A percentile compares a stretch with the other conserved stretches of the same genome.
Conservation (phyloP, 2,797 vertebrate species). For the Lophius americanus region DNA sequence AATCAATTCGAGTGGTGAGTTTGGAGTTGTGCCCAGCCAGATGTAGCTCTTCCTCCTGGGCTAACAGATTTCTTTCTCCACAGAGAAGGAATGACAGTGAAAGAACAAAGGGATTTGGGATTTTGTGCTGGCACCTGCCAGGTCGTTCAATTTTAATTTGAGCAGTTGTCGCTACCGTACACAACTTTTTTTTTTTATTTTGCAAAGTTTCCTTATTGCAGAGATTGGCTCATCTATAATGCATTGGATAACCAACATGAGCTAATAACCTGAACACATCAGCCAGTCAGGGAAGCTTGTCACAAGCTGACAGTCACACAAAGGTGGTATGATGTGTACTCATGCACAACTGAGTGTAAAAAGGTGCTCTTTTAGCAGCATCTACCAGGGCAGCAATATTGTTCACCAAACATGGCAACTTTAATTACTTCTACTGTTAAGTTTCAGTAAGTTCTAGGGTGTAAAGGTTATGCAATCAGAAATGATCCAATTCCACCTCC, state of each 20-base stretch:
- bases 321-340: neutral
- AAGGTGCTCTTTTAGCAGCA: neutral
- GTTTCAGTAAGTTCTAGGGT: slow-evolving; percentile 3
- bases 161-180: slow-evolving; percentile 10
- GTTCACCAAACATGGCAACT: slow-evolving; percentile 9
- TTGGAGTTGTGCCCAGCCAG: neutral
- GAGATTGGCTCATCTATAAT: neutral
- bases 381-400: too few relatives aligned
- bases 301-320: neutral
- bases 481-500: slow-evolving; percentile 28
- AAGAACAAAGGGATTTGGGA: slow-evolving; percentile 20
- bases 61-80: neutral
- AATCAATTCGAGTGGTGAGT: neutral
- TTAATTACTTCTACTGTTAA: slow-evolving; percentile 21
- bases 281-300: neutral
- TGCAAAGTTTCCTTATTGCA: slow-evolving; percentile 4
- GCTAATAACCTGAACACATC: neutral
- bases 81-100: slow-evolving; percentile 13
- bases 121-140: neutral
- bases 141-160: slow-evolving; percentile 1
- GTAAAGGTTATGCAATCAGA: slow-evolving; percentile 26
- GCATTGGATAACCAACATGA: neutral
- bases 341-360: neutral
- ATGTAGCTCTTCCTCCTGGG: neutral
- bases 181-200: slow-evolving; percentile 18